phyloP scores from a whole-genome alignment of 1,140 invertebrate species.

The Nasonia vitripennis region DNA sequence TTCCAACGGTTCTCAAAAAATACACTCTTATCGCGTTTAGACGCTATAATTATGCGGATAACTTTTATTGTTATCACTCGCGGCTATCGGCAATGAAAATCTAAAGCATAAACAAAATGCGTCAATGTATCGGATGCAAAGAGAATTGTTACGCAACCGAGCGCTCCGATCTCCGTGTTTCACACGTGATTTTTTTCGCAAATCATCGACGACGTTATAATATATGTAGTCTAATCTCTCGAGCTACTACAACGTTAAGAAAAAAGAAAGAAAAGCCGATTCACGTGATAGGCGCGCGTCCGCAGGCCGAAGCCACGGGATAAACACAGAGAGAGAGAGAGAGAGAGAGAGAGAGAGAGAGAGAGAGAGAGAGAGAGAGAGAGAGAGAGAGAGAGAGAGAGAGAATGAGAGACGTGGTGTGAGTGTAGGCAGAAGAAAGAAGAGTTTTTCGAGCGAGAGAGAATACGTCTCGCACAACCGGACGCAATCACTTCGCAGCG shows the following conservation, averaged over 20 bases:
- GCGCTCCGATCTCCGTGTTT: not conserved
- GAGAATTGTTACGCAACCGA: not conserved
- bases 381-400: not conserved
- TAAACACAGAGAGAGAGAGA: not conserved
- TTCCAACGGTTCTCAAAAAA: no score
- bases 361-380: no score
- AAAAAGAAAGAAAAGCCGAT: not conserved
- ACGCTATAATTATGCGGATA: not conserved
- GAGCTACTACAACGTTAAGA: no score
- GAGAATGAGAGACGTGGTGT: no score
- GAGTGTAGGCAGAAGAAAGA: not conserved
- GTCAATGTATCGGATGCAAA: not conserved
- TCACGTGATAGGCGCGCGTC: not conserved
- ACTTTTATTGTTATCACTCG: not conserved
- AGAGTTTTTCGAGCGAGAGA: not conserved
- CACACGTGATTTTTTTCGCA: not conserved
- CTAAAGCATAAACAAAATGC: not conserved
- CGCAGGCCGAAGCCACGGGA: not conserved
- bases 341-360: no score
- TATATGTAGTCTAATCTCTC: no score
- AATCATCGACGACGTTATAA: no score
- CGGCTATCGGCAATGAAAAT: not conserved
- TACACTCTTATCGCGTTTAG: no score
- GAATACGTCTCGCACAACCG: constrained; percentile 17
- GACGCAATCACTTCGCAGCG: constrained; percentile 42